These are phyloP conservation scores for Hesperia comma DNA, from an alignment of 2,888 invertebrate genomes.

Conservation along the genomic window DNA sequence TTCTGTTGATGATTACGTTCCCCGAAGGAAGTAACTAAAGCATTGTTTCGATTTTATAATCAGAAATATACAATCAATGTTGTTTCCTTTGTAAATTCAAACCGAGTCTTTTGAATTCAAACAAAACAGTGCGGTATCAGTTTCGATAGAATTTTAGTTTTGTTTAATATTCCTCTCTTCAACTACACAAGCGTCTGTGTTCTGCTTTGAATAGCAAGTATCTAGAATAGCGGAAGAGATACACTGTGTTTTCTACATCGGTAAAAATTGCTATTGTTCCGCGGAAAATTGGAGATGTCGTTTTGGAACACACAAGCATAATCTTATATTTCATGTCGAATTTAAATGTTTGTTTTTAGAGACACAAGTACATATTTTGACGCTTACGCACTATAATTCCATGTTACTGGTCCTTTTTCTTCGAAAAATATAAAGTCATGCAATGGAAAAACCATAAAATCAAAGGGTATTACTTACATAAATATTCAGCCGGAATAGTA, in stretches of 20 bases:
- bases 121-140: conserved; percentile 5
- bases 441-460: no score
- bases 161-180: conserved; percentile 18
- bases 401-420: no score
- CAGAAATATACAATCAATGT: conserved; percentile 12
- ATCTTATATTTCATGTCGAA: neutral
- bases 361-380: no score
- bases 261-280: conserved; percentile 5
- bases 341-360: neutral
- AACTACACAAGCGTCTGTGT: conserved; percentile 10
- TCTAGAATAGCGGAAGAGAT: neutral
- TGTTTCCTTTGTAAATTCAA: conserved; percentile 19
- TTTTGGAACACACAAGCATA: neutral
- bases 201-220: conserved; percentile 16
- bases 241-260: conserved; percentile 8
- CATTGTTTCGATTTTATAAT: neutral
- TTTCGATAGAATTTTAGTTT: conserved; percentile 16
- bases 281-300: neutral
- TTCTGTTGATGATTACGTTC: no score
- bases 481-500: no score
- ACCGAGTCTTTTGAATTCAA: neutral
- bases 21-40: neutral
- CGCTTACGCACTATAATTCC: no score
- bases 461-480: no score
- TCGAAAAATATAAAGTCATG: no score